Percentiles rank a stretch among this genome's conserved stretches.
Conservation (phyloP, 2,797 vertebrate species). For the Tiaroga cobitis region DNA sequence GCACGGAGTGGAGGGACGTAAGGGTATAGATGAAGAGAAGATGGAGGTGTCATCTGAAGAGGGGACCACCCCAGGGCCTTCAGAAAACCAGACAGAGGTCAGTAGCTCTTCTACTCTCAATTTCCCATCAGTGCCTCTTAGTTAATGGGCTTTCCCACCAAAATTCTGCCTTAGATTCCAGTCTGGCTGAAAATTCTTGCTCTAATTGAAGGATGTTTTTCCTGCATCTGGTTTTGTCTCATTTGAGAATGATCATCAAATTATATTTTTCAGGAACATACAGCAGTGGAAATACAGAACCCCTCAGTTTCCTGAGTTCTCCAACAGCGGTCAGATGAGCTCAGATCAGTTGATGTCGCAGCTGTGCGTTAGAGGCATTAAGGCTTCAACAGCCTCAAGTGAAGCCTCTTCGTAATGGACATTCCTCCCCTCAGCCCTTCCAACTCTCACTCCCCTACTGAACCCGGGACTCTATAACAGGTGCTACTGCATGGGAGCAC, state of each 20-base stretch:
- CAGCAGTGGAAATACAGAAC: conserved; percentile 65
- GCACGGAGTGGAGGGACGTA: conserved; percentile 84
- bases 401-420: conserved; percentile 81
- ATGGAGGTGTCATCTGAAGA: conserved; percentile 83
- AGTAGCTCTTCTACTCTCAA: conserved; percentile 8
- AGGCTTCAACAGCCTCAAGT: conserved; percentile 61
- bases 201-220: not conserved
- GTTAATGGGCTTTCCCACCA: conserved; percentile 12
- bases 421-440: conserved; percentile 68
- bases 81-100: conserved; percentile 86
- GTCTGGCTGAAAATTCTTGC: not conserved
- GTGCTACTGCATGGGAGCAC: conserved; percentile 80
- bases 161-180: not conserved
- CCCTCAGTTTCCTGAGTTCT: conserved; percentile 67
- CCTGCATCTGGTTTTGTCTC: not conserved
- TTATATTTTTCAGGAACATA: conserved; percentile 64
- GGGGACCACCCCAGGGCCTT: conserved; percentile 74
- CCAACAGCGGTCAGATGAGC: conserved; percentile 8
- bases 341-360: conserved; percentile 59
- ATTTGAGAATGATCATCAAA: not conserved
- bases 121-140: not conserved
- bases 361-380: conserved; percentile 72
- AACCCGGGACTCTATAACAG: conserved; percentile 80
- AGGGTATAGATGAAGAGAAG: conserved; percentile 83
- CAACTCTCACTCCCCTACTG: conserved; percentile 50